Percentiles rank a stretch among this genome's conserved stretches.
These are phyloP conservation scores for Myopa testacea DNA, from an alignment of 2,888 invertebrate genomes.

Conservation along the genomic window DNA sequence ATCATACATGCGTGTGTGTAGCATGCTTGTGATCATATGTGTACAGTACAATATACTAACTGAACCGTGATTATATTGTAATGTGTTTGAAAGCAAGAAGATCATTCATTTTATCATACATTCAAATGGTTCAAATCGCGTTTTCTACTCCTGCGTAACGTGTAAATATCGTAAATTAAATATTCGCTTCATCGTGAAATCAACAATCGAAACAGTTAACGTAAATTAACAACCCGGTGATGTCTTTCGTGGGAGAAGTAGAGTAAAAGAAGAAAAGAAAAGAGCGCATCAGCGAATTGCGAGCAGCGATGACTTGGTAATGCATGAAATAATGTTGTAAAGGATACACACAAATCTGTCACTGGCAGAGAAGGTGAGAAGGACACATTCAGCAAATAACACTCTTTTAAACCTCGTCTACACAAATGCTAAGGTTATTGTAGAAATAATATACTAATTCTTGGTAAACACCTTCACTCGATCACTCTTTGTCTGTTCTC, in stretches of 20 bases:
- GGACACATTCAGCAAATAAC: constrained; percentile 2
- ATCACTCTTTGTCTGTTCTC: constrained; percentile 29
- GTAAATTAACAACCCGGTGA: background rate
- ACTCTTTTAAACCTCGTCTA: constrained; percentile 27
- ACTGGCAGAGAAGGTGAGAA: constrained; percentile 42
- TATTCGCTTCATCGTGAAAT: too few species aligned
- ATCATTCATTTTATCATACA: too few species aligned
- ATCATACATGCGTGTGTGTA: too few species aligned
- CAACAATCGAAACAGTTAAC: too few species aligned
- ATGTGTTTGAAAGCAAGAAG: too few species aligned
- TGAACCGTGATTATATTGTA: too few species aligned
- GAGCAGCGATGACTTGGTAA: constrained; percentile 17
- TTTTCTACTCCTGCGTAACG: too few species aligned
- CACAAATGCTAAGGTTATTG: constrained; percentile 33
- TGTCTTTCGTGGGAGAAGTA: constrained; percentile 11
- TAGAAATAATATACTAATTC: constrained; percentile 35
- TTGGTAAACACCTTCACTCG: constrained; percentile 31
- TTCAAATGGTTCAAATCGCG: too few species aligned
- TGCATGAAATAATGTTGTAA: constrained; percentile 14
- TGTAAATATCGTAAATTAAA: too few species aligned
- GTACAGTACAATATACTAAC: too few species aligned
- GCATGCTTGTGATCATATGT: too few species aligned
- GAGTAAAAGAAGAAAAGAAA: too few species aligned
- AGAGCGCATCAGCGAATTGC: constrained; percentile 36
- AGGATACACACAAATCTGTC: constrained; percentile 27